phyloP scores from a whole-genome alignment of 1,140 invertebrate species.

The Ceratoteleas bidentatus region DNA sequence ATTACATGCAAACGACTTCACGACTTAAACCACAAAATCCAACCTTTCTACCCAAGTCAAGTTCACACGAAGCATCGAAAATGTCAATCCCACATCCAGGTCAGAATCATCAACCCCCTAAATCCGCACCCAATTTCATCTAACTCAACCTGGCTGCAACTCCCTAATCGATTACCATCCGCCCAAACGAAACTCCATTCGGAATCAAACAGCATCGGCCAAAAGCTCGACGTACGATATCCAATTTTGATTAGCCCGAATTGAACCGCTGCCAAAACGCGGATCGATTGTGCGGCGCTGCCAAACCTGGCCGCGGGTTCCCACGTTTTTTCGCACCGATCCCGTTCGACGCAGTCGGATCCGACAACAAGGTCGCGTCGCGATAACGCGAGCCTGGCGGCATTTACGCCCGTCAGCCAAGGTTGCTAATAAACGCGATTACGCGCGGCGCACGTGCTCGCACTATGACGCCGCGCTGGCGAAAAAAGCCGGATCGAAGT shows the following conservation, averaged over 20 bases:
- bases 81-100: too few species aligned
- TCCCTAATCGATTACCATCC: too few species aligned
- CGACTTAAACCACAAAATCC: too few species aligned
- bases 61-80: too few species aligned
- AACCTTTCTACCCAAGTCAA: too few species aligned
- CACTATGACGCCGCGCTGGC: slow-evolving; percentile 4
- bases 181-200: too few species aligned
- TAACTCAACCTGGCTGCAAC: too few species aligned
- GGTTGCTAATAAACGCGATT: slow-evolving; percentile 42
- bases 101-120: too few species aligned
- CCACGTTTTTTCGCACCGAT: slow-evolving; percentile 21
- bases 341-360: too few species aligned
- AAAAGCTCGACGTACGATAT: slow-evolving; percentile 25
- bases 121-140: too few species aligned
- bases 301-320: slow-evolving; percentile 13
- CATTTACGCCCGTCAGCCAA: slow-evolving; percentile 42
- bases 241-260: slow-evolving; percentile 22
- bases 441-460: slow-evolving; percentile 23
- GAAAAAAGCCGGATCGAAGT: too few species aligned
- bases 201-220: neutral
- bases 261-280: slow-evolving; percentile 38
- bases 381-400: slow-evolving; percentile 20
- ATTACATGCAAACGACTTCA: too few species aligned
- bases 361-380: slow-evolving; percentile 12
- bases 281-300: slow-evolving; percentile 16